Evolutionary conservation across 2,113 vertebrate genomes (phyloP), one percentile per base, ranked within the genome.

Genomic region (Cynocephalus volans): DNA sequence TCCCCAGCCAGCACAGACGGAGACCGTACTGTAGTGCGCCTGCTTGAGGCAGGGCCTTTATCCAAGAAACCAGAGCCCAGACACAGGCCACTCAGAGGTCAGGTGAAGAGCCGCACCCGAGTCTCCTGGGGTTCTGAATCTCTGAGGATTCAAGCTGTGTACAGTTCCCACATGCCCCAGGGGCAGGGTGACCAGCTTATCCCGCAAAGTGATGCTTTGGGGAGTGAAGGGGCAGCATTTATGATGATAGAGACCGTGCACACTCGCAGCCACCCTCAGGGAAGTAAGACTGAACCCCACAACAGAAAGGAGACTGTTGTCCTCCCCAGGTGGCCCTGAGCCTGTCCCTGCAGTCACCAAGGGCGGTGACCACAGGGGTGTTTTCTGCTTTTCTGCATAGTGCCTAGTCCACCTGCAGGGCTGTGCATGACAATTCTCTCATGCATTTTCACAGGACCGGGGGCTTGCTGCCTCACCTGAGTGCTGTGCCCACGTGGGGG

Each of bases 201-300:
- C 28, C 21, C 45, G 33, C 28, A 60, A 6, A 21, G 50, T 0
- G 10, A 2, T n/a, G 84, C 54, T 64, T 17, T 2, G 50, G 24
- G 62, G n/a, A 54, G n/a, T 15, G 6, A 19, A 88, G 67, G 31
- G 36, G 64, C 41, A 41, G 41, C 13, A 15, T 90, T 28, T 65
- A 3, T 36, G 41, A n/a, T 10, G 79, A 64, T 33, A 48, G 36
- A 28, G 58, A 67, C 19, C 18, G 8, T 11, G 31, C 23, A 81
- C 19, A 6, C 26, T 73, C 58, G 87, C 0, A 0, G 21, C 33
- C 41, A 45, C 2, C 31, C 54, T 5, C 50, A 1, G 3, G 65
- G 33, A n/a, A 80, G 28, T 41, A 41, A 58, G 50, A 33, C 36
- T 5, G 33, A 19, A 8, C 79, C 80, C 52, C n/a, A 54, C 28